These are phyloP conservation scores for Hirtodrosophila trivittata DNA, from an alignment of 2,888 invertebrate species.

Conservation along the genomic window DNA sequence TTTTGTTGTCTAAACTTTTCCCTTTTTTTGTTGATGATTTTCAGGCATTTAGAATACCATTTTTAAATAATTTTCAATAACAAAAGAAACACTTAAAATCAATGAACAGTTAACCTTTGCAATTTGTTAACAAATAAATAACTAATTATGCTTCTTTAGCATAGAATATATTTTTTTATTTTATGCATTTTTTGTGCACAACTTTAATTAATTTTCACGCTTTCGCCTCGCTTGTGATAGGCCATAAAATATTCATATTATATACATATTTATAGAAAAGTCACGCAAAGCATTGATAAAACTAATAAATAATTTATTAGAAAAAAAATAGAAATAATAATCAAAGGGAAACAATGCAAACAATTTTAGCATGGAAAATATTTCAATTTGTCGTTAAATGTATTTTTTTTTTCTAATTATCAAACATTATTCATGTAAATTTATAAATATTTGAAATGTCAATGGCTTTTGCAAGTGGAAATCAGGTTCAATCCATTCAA, in stretches of 20 bases:
- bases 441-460: not conserved
- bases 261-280: not conserved
- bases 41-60: no score
- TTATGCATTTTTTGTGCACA: conserved; percentile 9
- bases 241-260: conserved; percentile 26
- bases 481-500: not conserved
- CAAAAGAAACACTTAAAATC: conserved; percentile 3
- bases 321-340: conserved; percentile 4
- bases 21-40: not conserved
- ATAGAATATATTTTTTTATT: conserved; percentile 3
- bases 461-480: not conserved
- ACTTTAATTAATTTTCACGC: conserved; percentile 59
- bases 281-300: conserved; percentile 1
- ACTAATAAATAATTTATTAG: conserved; percentile 30
- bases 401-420: not conserved
- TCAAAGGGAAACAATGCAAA: conserved; percentile 8
- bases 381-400: conserved; percentile 15
- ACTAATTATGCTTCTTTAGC: conserved; percentile 1
- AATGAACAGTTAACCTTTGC: conserved; percentile 3
- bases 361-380: conserved; percentile 18
- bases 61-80: not conserved
- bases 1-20: no score
- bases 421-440: conserved; percentile 6
- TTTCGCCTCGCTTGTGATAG: conserved; percentile 16
- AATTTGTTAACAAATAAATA: not conserved